phyloP scores from a whole-genome alignment of 2,888 invertebrate species.

The Ophraella communa region DNA sequence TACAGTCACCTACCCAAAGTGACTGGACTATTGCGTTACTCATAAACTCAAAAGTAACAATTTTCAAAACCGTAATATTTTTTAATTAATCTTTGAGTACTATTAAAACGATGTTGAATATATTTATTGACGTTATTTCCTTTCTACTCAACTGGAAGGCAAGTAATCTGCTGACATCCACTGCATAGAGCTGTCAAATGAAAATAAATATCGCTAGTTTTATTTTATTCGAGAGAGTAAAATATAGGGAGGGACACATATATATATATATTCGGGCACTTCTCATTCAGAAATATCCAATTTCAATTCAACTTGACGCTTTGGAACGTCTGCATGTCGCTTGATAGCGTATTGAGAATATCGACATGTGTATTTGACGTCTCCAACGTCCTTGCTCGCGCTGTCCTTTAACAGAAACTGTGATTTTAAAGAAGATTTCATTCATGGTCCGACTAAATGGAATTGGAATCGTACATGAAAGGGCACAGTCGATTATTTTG shows the following conservation, averaged over 20 bases:
- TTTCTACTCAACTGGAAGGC: slow-evolving; percentile 7
- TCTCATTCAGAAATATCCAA: slow-evolving; percentile 44
- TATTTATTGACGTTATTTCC: too few relatives aligned
- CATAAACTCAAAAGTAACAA: too few relatives aligned
- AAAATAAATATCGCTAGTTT: slow-evolving; percentile 22
- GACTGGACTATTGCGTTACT: too few relatives aligned
- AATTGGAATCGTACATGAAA: not conserved
- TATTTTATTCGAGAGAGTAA: slow-evolving; percentile 21
- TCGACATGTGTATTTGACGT: slow-evolving; percentile 54
- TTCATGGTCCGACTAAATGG: not conserved
- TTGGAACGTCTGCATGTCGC: slow-evolving; percentile 43
- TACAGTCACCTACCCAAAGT: too few relatives aligned
- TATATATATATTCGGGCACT: slow-evolving; percentile 33
- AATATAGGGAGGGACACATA: slow-evolving; percentile 20
- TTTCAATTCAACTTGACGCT: slow-evolving; percentile 45
- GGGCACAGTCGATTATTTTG: too few relatives aligned
- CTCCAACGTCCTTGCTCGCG: slow-evolving; percentile 41
- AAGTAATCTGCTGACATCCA: slow-evolving; percentile 12
- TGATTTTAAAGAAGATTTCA: not conserved
- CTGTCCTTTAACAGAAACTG: not conserved
- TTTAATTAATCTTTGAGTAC: too few relatives aligned
- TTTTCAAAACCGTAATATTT: too few relatives aligned
- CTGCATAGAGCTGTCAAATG: slow-evolving; percentile 19
- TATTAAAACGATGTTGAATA: too few relatives aligned
- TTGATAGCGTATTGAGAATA: slow-evolving; percentile 52